Evolutionary conservation across 2,888 invertebrate species (phyloP).

Genomic region (Drosophila rellima): DNA sequence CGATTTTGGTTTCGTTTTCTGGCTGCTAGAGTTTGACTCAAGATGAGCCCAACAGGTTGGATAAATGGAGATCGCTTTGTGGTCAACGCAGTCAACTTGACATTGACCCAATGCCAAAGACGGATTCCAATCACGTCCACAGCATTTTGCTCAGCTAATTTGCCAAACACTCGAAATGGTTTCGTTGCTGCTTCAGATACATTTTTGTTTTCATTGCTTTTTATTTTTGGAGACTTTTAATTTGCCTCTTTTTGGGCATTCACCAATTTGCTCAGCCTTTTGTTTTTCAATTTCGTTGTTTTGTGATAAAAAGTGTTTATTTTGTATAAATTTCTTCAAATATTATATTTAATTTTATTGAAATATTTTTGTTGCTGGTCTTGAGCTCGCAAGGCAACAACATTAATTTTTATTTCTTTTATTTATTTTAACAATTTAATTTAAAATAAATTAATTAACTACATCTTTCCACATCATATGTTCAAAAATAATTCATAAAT

Average conservation of each 20-base stretch:
- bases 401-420: too few species aligned
- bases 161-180: slow-evolving; percentile 33
- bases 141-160: slow-evolving; percentile 35
- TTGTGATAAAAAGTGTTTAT: slow-evolving; percentile 60
- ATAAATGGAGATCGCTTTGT: slow-evolving; percentile 24
- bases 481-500: slow-evolving; percentile 32
- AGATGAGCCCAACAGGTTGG: slow-evolving; percentile 51
- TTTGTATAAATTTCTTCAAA: slow-evolving; percentile 3
- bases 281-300: slow-evolving; percentile 26
- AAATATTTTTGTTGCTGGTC: slow-evolving; percentile 24
- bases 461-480: slow-evolving; percentile 24
- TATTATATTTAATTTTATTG: slow-evolving; percentile 16
- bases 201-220: slow-evolving; percentile 52
- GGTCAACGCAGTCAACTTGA: slow-evolving; percentile 61
- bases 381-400: slow-evolving; percentile 60
- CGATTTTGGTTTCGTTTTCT: slow-evolving; percentile 7
- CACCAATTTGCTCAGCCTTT: slow-evolving; percentile 52
- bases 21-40: slow-evolving; percentile 26
- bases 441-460: too few species aligned
- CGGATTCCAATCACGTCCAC: slow-evolving; percentile 56
- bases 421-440: too few species aligned
- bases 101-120: slow-evolving; percentile 75
- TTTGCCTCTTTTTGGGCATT: slow-evolving; percentile 70
- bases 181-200: slow-evolving; percentile 14
- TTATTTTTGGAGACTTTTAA: slow-evolving; percentile 40